Conservation (phyloP, 2,113 vertebrate species). For the Onychostoma macrolepis region DNA sequence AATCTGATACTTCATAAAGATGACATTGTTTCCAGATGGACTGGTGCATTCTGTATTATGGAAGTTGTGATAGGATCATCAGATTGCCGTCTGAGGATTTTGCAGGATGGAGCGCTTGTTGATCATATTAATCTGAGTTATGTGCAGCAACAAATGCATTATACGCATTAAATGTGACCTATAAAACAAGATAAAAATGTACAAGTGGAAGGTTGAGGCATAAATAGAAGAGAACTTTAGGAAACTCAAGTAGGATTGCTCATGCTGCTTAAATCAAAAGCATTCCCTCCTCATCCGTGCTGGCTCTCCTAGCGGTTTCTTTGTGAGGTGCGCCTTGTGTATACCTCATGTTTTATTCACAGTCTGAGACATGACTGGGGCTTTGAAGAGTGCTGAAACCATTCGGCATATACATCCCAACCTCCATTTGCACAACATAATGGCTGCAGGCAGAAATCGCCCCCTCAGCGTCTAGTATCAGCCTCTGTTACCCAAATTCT, state of each 20-base stretch:
- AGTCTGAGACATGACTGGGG: slow-evolving; percentile 66
- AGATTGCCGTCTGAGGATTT: background rate
- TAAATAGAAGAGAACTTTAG: slow-evolving; percentile 53
- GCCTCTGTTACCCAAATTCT: background rate
- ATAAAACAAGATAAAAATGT: background rate
- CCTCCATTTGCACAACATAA: slow-evolving; percentile 62
- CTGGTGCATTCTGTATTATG: background rate
- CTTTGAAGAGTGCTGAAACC: slow-evolving; percentile 73
- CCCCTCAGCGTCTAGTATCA: background rate
- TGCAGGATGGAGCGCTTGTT: background rate
- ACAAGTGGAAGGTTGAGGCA: slow-evolving; percentile 11
- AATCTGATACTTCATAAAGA: background rate
- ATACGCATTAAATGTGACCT: background rate
- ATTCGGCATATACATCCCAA: slow-evolving; percentile 64
- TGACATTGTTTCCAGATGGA: background rate
- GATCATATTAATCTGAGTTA: background rate
- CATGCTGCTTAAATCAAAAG: slow-evolving; percentile 70
- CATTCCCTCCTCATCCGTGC: slow-evolving; percentile 65
- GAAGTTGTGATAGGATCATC: background rate
- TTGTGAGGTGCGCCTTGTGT: slow-evolving; percentile 59
- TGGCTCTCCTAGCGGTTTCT: slow-evolving; percentile 62
- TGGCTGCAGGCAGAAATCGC: slow-evolving; percentile 35
- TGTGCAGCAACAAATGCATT: slow-evolving; percentile 4
- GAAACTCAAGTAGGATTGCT: slow-evolving; percentile 62
- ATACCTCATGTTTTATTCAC: slow-evolving; percentile 79